A percentile compares a stretch with the other conserved stretches of the same genome.
Evolutionary conservation across 2,888 invertebrate genomes (phyloP).

Genomic region (Trissolcus japonicus): DNA sequence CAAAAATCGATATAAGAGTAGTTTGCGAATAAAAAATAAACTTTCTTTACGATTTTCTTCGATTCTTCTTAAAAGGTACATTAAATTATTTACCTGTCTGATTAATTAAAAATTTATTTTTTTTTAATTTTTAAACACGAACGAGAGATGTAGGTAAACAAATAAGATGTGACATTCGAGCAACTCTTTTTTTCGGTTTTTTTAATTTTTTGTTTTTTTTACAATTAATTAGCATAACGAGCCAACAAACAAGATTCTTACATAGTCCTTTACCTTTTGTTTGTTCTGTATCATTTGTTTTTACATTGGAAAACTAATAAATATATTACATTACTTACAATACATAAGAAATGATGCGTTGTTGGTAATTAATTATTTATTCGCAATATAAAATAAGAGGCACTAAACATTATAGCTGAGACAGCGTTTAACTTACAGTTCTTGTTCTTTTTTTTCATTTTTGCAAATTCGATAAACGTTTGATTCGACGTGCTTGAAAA

Average conservation of each 20-base stretch:
- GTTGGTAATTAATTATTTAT: slow-evolving; percentile 54
- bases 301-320: slow-evolving; percentile 62
- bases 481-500: slow-evolving; percentile 56
- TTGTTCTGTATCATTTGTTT: slow-evolving; percentile 34
- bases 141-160: no score
- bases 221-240: slow-evolving; percentile 50
- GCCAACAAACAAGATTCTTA: slow-evolving; percentile 55
- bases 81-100: no score
- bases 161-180: no score
- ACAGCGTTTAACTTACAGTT: slow-evolving; percentile 48
- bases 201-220: not conserved
- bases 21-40: no score
- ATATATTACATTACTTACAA: slow-evolving; percentile 65
- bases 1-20: no score
- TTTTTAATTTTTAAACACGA: no score
- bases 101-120: no score
- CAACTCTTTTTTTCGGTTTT: no score
- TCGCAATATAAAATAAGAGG: slow-evolving; percentile 62
- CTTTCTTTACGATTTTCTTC: no score
- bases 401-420: slow-evolving; percentile 61
- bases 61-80: no score
- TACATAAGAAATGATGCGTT: slow-evolving; percentile 59
- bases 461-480: slow-evolving; percentile 38
- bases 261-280: slow-evolving; percentile 30
- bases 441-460: slow-evolving; percentile 1